Conservation (phyloP, 2,888 invertebrate genomes). For the Microctonus aethiopoides region DNA sequence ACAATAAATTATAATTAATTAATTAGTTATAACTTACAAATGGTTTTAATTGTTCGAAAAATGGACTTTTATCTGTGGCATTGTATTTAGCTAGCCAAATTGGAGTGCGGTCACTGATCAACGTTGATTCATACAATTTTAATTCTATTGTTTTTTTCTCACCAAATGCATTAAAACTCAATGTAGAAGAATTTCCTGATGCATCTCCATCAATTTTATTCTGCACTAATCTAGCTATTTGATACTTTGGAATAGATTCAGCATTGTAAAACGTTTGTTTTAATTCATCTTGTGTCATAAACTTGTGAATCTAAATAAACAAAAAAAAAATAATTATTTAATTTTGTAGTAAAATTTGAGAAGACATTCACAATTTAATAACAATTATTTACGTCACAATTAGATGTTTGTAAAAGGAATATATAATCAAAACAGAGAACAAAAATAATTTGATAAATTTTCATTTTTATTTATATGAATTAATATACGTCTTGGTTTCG, state of each 20-base stretch:
- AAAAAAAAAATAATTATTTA: neutral
- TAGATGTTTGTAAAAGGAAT: neutral
- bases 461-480: no score
- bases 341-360: no score
- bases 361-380: no score
- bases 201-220: neutral
- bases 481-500: neutral
- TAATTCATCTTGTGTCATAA: neutral
- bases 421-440: neutral
- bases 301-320: neutral
- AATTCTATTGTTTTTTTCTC: neutral
- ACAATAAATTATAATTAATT: neutral
- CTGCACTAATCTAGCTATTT: neutral
- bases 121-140: neutral
- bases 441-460: neutral
- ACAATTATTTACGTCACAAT: neutral
- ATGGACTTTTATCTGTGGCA: neutral
- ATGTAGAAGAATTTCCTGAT: neutral
- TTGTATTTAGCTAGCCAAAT: neutral
- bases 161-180: neutral
- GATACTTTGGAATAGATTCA: conserved; percentile 3
- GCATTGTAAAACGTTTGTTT: neutral
- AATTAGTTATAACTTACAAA: no score
- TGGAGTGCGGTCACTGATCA: neutral
- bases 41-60: neutral